Base-by-base conservation (phyloP, 2,113 vertebrate genomes). In the Thunnus thynnus region DNA sequence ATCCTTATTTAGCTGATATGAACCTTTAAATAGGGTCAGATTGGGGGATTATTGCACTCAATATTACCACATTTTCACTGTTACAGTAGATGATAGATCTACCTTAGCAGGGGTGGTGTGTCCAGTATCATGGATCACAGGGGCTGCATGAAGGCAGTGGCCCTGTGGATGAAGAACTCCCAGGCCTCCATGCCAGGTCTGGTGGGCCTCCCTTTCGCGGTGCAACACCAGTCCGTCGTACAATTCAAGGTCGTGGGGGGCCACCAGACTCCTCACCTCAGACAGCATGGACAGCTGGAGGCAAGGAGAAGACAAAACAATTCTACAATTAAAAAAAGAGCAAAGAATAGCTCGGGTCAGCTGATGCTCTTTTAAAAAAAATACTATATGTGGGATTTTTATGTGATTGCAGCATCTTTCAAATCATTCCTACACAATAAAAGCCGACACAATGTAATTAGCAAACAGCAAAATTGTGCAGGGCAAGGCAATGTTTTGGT, bases 211-310 rank as follows among this genome's bases (percentile, higher is more conserved):
- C 0, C 97, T 96, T 91, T 98, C 97, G 10, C 92, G 94, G 90
- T 95, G 94, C 81, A 98, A 87, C 72, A 99, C 97, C 93, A 99
- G 93, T 81, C 94, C 94, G 82, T 99, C 98, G 0, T 97, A 99
- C 30, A 95, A 73, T 70, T 97, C 96, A 51, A 98, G 94, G 88
- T 99, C 98, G 84, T 98, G 96, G 0, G 95, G 94, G 41, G 90
- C 94, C 79, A 99, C 95, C 72, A 96, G 91, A 0, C 95, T 89
- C 79, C 97, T 92, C 82, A 99, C 95, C 82, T 99, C 98, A 0
- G 97, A 96, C 62, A 99, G 91, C 88, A 99, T 95, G 0, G 97
- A 97, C 93, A 99, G 94, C 98, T 99, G 78, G 13, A 65, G 46
- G 17, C 11, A 48, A 27, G 5, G 16, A 64, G 5, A 41, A 10